A percentile compares a stretch with the other conserved stretches of the same genome.
Conservation (phyloP, 2,113 vertebrate species). For the Chaetops frenatus region DNA sequence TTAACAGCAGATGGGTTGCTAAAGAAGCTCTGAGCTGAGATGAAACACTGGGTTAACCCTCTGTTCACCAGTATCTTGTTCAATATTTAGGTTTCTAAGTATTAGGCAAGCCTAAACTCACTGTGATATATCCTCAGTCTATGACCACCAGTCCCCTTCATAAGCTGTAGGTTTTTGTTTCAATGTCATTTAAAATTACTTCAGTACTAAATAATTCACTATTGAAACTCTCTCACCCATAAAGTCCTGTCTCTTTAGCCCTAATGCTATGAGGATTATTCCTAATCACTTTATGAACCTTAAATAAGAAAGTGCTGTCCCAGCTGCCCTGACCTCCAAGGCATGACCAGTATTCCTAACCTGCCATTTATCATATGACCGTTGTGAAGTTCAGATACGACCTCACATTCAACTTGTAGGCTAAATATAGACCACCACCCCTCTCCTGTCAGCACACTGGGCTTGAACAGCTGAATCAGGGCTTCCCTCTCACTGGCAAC, state of each 20-base stretch:
- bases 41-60: background rate
- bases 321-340: conserved; percentile 31
- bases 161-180: background rate
- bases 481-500: background rate
- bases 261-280: background rate
- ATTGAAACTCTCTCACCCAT: background rate
- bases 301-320: background rate
- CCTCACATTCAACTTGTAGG: background rate
- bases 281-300: background rate
- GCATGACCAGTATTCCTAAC: background rate
- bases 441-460: background rate
- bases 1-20: background rate
- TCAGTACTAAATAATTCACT: background rate
- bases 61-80: background rate
- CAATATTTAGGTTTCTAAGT: background rate
- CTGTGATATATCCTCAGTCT: background rate
- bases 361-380: conserved; percentile 52
- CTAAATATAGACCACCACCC: conserved; percentile 50
- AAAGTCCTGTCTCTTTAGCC: background rate
- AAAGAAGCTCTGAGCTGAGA: background rate
- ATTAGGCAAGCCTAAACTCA: background rate
- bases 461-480: background rate
- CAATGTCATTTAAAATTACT: background rate
- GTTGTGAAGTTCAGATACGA: background rate
- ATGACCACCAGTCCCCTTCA: background rate